Conservation (phyloP, 2,888 invertebrate genomes). For the Agonopterix heracliana region DNA sequence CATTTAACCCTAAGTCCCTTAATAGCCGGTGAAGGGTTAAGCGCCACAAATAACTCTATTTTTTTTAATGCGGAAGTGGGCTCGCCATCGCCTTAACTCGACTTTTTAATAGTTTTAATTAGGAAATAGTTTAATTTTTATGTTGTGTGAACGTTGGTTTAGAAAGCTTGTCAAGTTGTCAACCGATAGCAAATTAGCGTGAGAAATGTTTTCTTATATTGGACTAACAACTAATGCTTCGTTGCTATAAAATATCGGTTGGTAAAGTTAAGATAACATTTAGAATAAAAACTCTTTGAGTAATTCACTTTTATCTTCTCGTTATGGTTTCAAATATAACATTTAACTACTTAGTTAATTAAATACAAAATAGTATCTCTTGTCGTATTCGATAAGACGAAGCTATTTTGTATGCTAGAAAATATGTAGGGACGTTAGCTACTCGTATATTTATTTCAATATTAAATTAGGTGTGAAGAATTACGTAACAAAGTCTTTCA, state of each 20-base stretch:
- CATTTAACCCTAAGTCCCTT: conserved; percentile 71
- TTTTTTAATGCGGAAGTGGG: conserved; percentile 57
- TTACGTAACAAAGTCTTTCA: too few relatives aligned
- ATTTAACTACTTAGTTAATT: too few relatives aligned
- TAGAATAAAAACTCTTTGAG: too few relatives aligned
- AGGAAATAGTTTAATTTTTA: conserved; percentile 73
- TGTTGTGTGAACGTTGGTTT: conserved; percentile 39
- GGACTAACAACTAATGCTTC: conserved; percentile 22
- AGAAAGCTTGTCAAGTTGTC: conserved; percentile 40
- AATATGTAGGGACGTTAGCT: too few relatives aligned
- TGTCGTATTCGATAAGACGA: too few relatives aligned
- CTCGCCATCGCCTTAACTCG: conserved; percentile 35
- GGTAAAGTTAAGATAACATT: neutral
- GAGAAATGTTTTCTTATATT: conserved; percentile 47
- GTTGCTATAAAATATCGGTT: too few relatives aligned
- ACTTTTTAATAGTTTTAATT: conserved; percentile 74
- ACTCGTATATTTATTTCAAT: too few relatives aligned
- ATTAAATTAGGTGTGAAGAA: too few relatives aligned
- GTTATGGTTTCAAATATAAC: too few relatives aligned
- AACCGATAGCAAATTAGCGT: conserved; percentile 56
- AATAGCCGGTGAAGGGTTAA: conserved; percentile 73
- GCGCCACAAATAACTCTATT: conserved; percentile 58
- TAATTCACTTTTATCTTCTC: too few relatives aligned
- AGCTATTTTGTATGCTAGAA: too few relatives aligned
- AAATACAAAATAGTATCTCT: too few relatives aligned